Evolutionary conservation across 2,888 invertebrate genomes (phyloP).

Genomic region (Drosophila longiperda): DNA sequence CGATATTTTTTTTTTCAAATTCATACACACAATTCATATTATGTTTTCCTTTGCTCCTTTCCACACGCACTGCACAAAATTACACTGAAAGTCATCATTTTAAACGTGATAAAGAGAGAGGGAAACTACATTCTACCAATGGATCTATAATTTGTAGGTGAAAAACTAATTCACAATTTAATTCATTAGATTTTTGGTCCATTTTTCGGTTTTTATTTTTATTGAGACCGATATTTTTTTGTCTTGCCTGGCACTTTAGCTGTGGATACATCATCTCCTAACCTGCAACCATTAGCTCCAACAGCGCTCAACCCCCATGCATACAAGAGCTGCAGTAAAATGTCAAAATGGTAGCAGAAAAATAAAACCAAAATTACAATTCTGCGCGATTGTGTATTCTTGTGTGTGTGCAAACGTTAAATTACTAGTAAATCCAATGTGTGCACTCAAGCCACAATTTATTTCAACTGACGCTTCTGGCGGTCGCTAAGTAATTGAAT

Average conservation of each 20-base stretch:
- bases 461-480: conserved; percentile 45
- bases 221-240: conserved; percentile 39
- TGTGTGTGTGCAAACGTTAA: conserved; percentile 38
- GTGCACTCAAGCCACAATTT: conserved; percentile 62
- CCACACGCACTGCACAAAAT: no score
- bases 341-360: conserved; percentile 55
- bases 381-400: conserved; percentile 4
- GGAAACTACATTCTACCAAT: conserved; percentile 28
- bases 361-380: conserved; percentile 36
- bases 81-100: no score
- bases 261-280: conserved; percentile 41
- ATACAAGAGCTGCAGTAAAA: conserved; percentile 53
- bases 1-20: no score
- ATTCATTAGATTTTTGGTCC: conserved; percentile 52
- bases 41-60: no score
- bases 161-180: conserved; percentile 64
- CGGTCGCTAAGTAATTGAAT: conserved; percentile 65
- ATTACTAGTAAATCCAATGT: conserved; percentile 63
- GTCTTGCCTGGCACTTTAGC: conserved; percentile 45
- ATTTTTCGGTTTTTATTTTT: background rate
- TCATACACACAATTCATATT: no score
- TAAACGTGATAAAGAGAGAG: background rate
- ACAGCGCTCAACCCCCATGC: conserved; percentile 23
- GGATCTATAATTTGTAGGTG: conserved; percentile 46
- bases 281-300: conserved; percentile 4